These are phyloP conservation scores for Phalacrocorax carbo DNA, from an alignment of 2,113 vertebrate genomes.

Conservation along the genomic window DNA sequence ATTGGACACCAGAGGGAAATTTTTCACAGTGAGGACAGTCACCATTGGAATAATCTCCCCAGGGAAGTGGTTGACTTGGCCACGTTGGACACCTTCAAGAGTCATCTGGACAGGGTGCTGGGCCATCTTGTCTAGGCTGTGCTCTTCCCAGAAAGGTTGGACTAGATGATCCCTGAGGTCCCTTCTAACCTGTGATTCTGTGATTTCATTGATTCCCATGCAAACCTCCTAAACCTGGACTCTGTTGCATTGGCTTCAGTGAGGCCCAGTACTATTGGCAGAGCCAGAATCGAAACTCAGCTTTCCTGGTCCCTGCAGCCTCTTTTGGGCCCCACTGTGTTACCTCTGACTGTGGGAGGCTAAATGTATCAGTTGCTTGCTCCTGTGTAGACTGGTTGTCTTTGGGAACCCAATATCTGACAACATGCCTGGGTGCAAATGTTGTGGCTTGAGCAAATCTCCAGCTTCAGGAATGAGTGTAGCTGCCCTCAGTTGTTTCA, in stretches of 20 bases:
- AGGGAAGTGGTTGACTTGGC: no score
- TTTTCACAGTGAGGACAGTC: no score
- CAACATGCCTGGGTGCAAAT: background rate
- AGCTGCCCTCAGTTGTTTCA: background rate
- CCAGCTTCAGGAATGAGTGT: background rate
- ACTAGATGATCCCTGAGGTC: no score
- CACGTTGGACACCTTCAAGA: no score
- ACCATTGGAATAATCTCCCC: no score
- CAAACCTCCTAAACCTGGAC: background rate
- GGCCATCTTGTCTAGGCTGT: no score
- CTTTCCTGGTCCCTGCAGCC: background rate
- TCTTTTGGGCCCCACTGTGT: background rate
- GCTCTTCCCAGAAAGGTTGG: no score
- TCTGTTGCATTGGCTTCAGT: accelerated
- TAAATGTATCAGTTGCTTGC: background rate
- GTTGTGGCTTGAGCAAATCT: background rate
- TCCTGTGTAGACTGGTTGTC: background rate
- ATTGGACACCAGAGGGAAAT: no score
- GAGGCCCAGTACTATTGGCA: background rate
- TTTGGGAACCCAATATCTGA: background rate
- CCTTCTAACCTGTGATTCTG: background rate
- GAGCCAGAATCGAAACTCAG: background rate
- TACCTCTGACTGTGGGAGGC: background rate
- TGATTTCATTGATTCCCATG: background rate
- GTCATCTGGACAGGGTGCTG: no score